These are phyloP conservation scores for Orbicella faveolata DNA, from an alignment of 64 coral and sea anemone genomes.

Conservation along the genomic window DNA sequence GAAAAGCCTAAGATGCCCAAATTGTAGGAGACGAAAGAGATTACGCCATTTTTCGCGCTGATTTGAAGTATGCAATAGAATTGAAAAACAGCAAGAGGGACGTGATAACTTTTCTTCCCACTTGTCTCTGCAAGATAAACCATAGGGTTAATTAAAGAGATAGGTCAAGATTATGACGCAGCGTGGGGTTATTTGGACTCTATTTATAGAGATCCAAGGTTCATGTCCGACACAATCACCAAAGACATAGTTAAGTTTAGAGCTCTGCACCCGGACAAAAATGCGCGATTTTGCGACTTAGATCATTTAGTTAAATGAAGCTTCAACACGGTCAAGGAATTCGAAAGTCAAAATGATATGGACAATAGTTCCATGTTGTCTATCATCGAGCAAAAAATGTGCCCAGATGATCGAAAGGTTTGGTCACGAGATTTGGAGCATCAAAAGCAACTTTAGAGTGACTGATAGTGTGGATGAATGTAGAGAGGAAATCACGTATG, in stretches of 20 bases:
- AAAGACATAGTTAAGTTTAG: constrained; percentile 23
- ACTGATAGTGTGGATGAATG: constrained; percentile 18
- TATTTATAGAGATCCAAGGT: constrained; percentile 28
- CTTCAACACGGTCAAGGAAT: constrained; percentile 4
- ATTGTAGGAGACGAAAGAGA: constrained; percentile 15
- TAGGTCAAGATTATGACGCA: constrained; percentile 21
- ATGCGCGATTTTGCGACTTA: constrained; percentile 4
- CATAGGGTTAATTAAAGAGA: constrained; percentile 42
- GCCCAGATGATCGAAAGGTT: constrained; percentile 46
- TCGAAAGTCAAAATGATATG: not conserved
- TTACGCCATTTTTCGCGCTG: constrained; percentile 11
- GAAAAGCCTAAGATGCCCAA: not conserved
- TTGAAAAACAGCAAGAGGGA: constrained; percentile 22
- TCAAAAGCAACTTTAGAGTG: constrained; percentile 4
- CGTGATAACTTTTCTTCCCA: constrained; percentile 22
- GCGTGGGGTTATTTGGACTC: constrained; percentile 23
- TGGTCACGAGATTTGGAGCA: constrained; percentile 48
- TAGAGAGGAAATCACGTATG: constrained; percentile 59
- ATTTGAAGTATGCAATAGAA: constrained; percentile 34
- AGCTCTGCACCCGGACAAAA: not conserved
- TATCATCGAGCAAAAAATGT: constrained; percentile 61
- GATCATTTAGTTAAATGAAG: constrained; percentile 6
- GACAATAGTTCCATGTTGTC: constrained; percentile 58
- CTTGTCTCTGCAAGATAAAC: constrained; percentile 20
- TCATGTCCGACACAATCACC: constrained; percentile 1